Conservation (phyloP, 2,113 vertebrate genomes). For the Collichthys lucidus region DNA sequence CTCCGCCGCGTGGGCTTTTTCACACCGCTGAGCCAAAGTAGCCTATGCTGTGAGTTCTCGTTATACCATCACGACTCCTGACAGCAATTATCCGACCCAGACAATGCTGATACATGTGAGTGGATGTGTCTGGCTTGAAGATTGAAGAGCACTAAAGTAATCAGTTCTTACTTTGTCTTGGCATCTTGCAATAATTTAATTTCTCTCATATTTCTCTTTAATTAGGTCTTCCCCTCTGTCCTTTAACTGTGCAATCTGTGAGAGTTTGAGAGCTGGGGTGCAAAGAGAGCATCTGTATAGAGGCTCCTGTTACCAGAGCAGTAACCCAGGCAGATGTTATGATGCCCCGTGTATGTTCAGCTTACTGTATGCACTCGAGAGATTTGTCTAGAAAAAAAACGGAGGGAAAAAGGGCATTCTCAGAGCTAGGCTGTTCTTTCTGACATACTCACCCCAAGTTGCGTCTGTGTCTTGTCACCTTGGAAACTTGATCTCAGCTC, state of each 20-base stretch:
- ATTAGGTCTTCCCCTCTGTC: slow-evolving; percentile 56
- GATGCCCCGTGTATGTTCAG: slow-evolving; percentile 50
- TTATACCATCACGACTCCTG: slow-evolving; percentile 39
- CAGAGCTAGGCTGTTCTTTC: slow-evolving; percentile 56
- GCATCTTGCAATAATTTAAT: slow-evolving; percentile 48
- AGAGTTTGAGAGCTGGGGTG: slow-evolving; percentile 21
- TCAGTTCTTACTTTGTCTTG: slow-evolving; percentile 45
- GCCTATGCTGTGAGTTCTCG: slow-evolving; percentile 40
- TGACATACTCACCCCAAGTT: slow-evolving; percentile 78
- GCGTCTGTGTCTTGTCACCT: slow-evolving; percentile 66
- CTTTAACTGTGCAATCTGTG: slow-evolving; percentile 48
- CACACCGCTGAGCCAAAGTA: slow-evolving; percentile 33
- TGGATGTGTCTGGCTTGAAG: slow-evolving; percentile 34
- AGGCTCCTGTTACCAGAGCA: slow-evolving; percentile 67
- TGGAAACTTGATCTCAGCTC: slow-evolving; percentile 75
- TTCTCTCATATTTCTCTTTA: slow-evolving; percentile 44
- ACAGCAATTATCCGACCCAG: slow-evolving; percentile 60
- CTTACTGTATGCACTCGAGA: slow-evolving; percentile 31
- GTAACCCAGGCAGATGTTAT: slow-evolving; percentile 71
- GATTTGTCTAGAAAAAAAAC: slow-evolving; percentile 29
- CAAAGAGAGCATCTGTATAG: slow-evolving; percentile 68
- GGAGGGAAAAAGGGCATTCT: slow-evolving; percentile 31
- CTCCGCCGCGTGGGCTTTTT: slow-evolving; percentile 27
- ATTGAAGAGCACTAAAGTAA: slow-evolving; percentile 43
- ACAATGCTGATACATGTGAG: slow-evolving; percentile 42